Base-by-base conservation (phyloP, 1,140 invertebrate genomes). In the Macrocentrus cingulum region DNA sequence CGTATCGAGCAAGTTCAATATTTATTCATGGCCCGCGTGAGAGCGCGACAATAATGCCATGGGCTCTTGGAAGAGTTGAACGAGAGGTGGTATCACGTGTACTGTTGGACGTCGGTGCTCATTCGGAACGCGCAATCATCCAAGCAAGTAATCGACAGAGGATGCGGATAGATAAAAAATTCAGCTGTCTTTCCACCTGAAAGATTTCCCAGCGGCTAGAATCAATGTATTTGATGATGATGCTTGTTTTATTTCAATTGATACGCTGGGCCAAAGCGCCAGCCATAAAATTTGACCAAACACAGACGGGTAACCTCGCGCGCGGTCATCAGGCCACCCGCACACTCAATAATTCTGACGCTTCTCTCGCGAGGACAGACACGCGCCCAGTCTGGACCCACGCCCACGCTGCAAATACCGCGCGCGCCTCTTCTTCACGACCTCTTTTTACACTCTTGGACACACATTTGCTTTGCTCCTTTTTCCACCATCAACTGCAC, bases 221-320 rank as follows among this genome's bases (percentile, higher is more conserved):
- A n/a, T n/a, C n/a, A n/a, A n/a, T n/a, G n/a, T n/a, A n/a, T n/a
- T n/a, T n/a, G n/a, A n/a, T n/a, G n/a, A n/a, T n/a, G n/a, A n/a
- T n/a, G n/a, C n/a, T n/a, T n/a, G n/a, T n/a, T n/a, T n/a, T n/a
- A n/a, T n/a, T n/a, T n/a, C n/a, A n/a, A n/a, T n/a, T 66, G 63
- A 62, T 65, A 68, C 39, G 16, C 34, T 62, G 61, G n/a, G n/a
- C 60, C 62, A 72, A 75, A 77, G 76, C 75, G 76, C 76, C 76
- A 75, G 66, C 74, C 72, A 78, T 78, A 78, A 78, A 77, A 77
- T 73, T 73, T 67, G n/a, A n/a, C n/a, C 68, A 19, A 44, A 13
- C 32, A 44, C 41, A 16, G 54, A 39, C 34, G 18, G 9, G 16
- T 32, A 23, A 37, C 48, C 25, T 34, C 8, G 11, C 2, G 25